Evolutionary conservation across 2,113 vertebrate genomes (phyloP).

Genomic region (Zosterops japonicus): DNA sequence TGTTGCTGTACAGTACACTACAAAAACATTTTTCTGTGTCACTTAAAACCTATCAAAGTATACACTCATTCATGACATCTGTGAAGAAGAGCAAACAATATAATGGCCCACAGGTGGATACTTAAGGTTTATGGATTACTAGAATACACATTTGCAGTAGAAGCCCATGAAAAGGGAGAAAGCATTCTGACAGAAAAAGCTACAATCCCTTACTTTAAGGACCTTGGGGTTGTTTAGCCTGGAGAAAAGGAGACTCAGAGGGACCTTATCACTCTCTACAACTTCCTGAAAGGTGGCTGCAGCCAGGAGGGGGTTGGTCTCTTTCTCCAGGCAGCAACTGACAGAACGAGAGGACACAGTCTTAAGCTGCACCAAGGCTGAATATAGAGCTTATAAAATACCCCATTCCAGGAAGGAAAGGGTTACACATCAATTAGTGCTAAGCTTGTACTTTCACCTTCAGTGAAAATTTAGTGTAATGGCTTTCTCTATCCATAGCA

Average conservation of each 20-base stretch:
- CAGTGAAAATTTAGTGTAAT: neutral
- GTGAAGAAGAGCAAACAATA: slow-evolving; percentile 63
- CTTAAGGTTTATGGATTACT: slow-evolving; percentile 36
- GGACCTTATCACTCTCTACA: neutral
- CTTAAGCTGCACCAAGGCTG: neutral
- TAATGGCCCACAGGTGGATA: slow-evolving; percentile 66
- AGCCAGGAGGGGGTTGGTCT: neutral
- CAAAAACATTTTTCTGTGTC: slow-evolving; percentile 64
- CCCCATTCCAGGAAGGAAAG: neutral
- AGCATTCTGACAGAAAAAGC: slow-evolving; percentile 18
- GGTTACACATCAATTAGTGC: neutral
- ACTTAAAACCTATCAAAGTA: slow-evolving; percentile 62
- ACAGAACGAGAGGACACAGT: neutral
- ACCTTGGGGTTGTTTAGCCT: neutral
- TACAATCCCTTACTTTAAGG: slow-evolving; percentile 50
- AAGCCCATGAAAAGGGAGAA: slow-evolving; percentile 46
- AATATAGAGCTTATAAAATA: neutral
- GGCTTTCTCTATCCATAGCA: neutral
- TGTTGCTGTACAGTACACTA: neutral
- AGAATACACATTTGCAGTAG: slow-evolving; percentile 39
- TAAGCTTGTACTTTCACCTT: neutral
- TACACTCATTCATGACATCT: slow-evolving; percentile 59
- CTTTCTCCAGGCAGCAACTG: neutral
- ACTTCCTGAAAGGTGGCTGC: neutral
- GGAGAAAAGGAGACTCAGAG: neutral